Percentiles rank a stretch among this genome's conserved stretches.
Conservation (phyloP, 2,797 vertebrate genomes). For the Tiaroga cobitis region DNA sequence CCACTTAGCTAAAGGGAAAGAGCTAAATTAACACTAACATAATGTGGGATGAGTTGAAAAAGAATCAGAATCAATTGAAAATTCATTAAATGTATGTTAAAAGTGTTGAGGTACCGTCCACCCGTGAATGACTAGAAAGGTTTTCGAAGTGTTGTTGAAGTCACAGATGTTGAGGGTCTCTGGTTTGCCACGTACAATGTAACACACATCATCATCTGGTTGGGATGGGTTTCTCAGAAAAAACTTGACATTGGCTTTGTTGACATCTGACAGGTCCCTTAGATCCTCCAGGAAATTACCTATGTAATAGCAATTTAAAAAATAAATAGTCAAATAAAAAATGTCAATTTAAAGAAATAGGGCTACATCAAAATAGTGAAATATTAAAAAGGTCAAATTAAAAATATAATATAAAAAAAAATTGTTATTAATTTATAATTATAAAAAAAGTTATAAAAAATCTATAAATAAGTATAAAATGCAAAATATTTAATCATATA, state of each 20-base stretch:
- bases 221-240: conserved; percentile 76
- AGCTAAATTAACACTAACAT: not conserved
- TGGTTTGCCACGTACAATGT: conserved; percentile 70
- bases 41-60: not conserved
- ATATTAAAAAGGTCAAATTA: not conserved
- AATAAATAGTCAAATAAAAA: not conserved
- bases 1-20: conserved; percentile 75
- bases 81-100: conserved; percentile 16
- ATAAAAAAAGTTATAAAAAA: not conserved
- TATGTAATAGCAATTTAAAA: conserved; percentile 51
- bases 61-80: not conserved
- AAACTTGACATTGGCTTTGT: conserved; percentile 67
- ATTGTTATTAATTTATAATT: not conserved
- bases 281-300: conserved; percentile 75
- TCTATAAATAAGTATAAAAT: not conserved
- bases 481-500: too few relatives aligned
- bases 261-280: conserved; percentile 65
- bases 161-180: conserved; percentile 73
- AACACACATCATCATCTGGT: conserved; percentile 79
- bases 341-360: not conserved
- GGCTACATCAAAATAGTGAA: not conserved
- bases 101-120: conserved; percentile 76
- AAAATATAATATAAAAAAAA: not conserved
- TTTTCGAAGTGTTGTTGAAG: conserved; percentile 79
- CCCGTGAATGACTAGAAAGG: conserved; percentile 83